These are phyloP conservation scores for Gryllus longicercus DNA, from an alignment of 2,888 invertebrate genomes.

Conservation along the genomic window DNA sequence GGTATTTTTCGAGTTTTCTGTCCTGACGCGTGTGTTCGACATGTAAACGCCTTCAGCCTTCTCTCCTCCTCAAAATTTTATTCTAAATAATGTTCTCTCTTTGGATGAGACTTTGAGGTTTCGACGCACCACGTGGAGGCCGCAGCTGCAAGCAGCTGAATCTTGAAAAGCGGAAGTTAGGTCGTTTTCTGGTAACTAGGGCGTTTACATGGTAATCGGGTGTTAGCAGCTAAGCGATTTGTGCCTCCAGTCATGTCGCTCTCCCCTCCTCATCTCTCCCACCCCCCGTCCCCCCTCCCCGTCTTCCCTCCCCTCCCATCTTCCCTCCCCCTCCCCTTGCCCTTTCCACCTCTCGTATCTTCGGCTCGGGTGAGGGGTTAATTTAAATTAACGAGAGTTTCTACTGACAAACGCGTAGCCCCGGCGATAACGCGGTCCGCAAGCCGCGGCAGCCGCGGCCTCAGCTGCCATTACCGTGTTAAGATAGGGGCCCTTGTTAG, in stretches of 20 bases:
- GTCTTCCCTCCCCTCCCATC: background rate
- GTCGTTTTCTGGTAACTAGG: background rate
- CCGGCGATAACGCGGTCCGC: no score
- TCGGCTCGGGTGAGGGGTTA: background rate
- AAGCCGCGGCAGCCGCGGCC: no score
- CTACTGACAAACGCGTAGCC: background rate
- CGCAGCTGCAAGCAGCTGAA: background rate
- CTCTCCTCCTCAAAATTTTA: no score
- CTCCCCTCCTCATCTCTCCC: background rate
- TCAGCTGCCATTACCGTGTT: no score
- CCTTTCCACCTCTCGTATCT: background rate
- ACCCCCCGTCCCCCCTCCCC: background rate
- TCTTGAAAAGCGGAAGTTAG: background rate
- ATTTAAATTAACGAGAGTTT: constrained; percentile 2
- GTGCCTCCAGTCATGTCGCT: background rate
- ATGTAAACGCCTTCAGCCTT: no score
- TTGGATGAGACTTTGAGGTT: background rate
- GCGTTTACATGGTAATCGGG: constrained; percentile 1
- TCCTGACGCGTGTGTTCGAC: no score
- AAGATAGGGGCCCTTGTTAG: no score
- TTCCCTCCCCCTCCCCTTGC: background rate
- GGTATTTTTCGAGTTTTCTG: no score
- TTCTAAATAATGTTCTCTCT: no score
- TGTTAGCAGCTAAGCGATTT: background rate
- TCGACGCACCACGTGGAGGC: background rate